Conservation (phyloP, 2,113 vertebrate genomes). For the Neofelis nebulosa region DNA sequence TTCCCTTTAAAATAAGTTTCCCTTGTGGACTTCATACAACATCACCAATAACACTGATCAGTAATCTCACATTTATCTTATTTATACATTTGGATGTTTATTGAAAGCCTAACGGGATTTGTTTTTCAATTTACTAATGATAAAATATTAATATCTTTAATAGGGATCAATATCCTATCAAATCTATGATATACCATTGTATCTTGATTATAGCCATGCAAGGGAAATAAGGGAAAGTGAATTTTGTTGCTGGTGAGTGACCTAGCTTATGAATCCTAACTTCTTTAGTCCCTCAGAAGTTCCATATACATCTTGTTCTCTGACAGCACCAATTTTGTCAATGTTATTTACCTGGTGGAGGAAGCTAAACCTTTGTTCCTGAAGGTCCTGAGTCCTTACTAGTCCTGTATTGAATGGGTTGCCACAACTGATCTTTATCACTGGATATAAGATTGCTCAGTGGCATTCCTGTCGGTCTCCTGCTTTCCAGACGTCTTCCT, state of each 20-base stretch:
- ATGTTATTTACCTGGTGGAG: neutral
- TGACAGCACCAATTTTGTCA: neutral
- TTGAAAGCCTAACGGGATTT: neutral
- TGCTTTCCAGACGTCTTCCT: neutral
- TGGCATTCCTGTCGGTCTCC: neutral
- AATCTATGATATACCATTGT: neutral
- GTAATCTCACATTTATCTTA: neutral
- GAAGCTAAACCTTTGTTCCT: neutral
- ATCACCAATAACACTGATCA: neutral
- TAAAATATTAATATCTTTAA: neutral
- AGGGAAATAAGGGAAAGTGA: neutral
- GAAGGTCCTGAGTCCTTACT: neutral
- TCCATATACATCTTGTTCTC: neutral
- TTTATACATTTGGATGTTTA: neutral
- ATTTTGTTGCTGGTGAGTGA: neutral
- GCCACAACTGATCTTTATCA: neutral
- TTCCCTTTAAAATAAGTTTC: neutral
- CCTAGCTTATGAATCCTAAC: neutral
- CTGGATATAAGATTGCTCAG: neutral
- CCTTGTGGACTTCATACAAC: neutral
- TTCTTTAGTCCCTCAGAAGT: neutral
- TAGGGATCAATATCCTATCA: neutral
- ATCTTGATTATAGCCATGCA: neutral
- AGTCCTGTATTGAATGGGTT: neutral
- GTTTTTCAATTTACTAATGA: neutral